Evolutionary conservation across 2,113 vertebrate species (phyloP), one percentile per base, ranked within the genome.

Genomic region (Cephalopholis sonnerati): DNA sequence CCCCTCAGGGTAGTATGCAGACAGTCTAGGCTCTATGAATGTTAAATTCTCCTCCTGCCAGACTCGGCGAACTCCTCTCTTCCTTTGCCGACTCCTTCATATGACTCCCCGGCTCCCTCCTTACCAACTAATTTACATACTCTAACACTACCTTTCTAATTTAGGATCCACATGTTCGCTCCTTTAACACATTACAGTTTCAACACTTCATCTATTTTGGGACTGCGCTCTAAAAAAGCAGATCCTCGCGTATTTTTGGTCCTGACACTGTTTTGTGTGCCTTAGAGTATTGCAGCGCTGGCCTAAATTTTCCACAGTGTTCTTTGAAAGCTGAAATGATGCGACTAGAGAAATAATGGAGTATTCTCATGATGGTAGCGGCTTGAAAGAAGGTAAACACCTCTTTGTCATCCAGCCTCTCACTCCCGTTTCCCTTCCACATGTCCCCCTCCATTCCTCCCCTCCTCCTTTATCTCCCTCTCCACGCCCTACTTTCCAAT

Each of bases 241-340:
- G 51, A 74, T 76, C 55, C n/a, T 65, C 7, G 24, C 18, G 17
- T 93, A 92, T 89, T 94, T 94, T 89, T 72, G 86, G 81, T 74
- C 44, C 82, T 88, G 93, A 93, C 93, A 93, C 90, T 29, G 75
- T 92, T 90, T 80, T 73, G 25, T 44, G 55, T 16, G 63, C 85
- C 83, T 79, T 27, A 0, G 87, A 84, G 85, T 75, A 76, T 89
- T 82, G 25, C 74, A 74, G 75, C 68, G 84, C 78, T 86, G 92
- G 70, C 88, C 90, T 91, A 69, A 79, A 91, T 90, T 81, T 84
- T 72, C 27, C 25, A 58, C 24, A 9, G 20, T 66, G 57, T 89
- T 91, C 93, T 93, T 93, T 85, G 90, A 92, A 92, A 89, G 82
- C 82, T 75, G 55, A 74, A 79, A 55, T 48, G 57, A 85, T 59